These are phyloP conservation scores for Cyphomyrus plagiostoma DNA, from an alignment of 2,113 vertebrate species.

Conservation along the genomic window DNA sequence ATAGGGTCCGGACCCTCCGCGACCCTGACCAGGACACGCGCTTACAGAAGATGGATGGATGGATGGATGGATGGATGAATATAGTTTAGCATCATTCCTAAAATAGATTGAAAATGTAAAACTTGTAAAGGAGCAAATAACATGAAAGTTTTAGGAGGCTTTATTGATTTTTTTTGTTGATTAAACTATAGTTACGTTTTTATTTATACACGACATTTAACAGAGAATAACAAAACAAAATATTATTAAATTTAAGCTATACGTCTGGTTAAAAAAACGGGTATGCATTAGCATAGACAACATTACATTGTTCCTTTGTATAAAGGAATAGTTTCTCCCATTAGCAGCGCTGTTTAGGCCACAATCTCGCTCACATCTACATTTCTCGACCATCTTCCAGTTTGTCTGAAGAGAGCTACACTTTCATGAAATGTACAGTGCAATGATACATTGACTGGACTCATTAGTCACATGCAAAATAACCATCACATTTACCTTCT, in stretches of 20 bases:
- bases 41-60: neutral
- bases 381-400: neutral
- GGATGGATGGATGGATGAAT: neutral
- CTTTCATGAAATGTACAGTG: constrained; percentile 35
- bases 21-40: neutral
- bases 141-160: neutral
- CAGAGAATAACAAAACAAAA: neutral
- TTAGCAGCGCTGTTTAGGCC: constrained; percentile 25
- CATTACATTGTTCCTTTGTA: constrained; percentile 41
- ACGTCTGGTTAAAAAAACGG: neutral
- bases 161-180: neutral
- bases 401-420: neutral
- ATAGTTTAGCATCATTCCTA: neutral
- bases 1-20: neutral
- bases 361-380: constrained; percentile 14
- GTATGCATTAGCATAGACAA: constrained; percentile 47
- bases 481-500: constrained; percentile 22
- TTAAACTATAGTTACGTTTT: neutral
- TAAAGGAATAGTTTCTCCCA: constrained; percentile 49
- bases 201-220: neutral
- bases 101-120: neutral
- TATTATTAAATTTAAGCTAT: neutral
- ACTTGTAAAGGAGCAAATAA: neutral
- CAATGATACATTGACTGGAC: constrained; percentile 26
- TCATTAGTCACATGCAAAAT: constrained; percentile 24